Conservation (phyloP, 2,113 vertebrate genomes). For the Mustela lutreola region DNA sequence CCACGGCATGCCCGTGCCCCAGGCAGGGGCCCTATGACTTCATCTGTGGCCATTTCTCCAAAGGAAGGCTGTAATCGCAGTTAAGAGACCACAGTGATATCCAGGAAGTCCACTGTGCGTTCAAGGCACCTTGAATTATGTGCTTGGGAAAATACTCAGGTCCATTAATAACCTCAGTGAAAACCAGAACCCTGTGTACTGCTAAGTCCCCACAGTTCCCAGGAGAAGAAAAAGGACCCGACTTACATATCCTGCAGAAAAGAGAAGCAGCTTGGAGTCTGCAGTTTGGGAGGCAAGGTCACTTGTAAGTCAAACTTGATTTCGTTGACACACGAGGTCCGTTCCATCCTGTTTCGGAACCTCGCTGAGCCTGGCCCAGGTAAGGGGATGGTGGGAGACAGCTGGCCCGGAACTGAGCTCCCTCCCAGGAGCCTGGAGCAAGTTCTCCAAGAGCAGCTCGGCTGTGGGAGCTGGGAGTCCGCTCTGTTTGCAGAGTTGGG, state of each 20-base stretch:
- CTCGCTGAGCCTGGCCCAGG: background rate
- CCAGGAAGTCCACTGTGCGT: slow-evolving; percentile 43
- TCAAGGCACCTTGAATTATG: background rate
- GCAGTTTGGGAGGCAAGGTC: background rate
- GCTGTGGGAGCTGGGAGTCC: background rate
- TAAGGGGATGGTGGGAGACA: background rate
- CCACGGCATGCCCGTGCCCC: background rate
- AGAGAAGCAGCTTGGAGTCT: background rate
- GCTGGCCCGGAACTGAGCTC: rapidly evolving
- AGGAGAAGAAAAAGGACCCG: background rate
- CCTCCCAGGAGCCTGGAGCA: rapidly evolving
- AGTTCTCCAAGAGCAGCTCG: rapidly evolving
- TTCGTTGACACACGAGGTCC: background rate
- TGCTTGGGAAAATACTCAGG: background rate
- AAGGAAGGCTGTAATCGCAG: background rate
- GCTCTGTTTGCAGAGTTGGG: background rate
- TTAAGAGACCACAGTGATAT: background rate
- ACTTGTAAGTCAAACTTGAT: background rate
- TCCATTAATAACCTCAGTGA: background rate
- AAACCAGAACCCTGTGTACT: background rate
- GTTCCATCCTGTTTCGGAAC: background rate
- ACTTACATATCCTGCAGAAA: background rate
- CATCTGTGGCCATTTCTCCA: background rate
- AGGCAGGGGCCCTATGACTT: slow-evolving; percentile 65
- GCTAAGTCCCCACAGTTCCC: background rate